phyloP scores from a whole-genome alignment of 2,888 invertebrate genomes.

The Thumatha senex region DNA sequence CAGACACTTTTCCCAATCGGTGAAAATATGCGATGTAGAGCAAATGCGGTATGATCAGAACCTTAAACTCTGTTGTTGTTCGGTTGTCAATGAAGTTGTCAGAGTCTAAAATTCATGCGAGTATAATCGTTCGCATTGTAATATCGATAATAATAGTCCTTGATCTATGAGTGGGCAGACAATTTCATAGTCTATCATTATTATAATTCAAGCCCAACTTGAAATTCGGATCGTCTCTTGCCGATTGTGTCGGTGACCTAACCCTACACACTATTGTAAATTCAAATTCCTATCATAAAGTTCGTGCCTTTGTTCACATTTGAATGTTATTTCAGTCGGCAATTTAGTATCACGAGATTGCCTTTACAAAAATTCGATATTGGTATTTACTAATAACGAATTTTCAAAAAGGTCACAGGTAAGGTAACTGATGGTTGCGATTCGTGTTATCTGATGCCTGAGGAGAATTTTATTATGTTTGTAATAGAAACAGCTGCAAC shows the following conservation, averaged over 20 bases:
- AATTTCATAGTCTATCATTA: constrained; percentile 69
- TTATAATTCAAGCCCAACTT: constrained; percentile 57
- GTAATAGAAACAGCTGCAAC: constrained; percentile 6
- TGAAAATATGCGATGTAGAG: no score
- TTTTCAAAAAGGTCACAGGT: constrained; percentile 25
- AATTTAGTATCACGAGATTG: constrained; percentile 19
- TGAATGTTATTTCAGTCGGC: constrained; percentile 20
- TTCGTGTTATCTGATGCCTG: constrained; percentile 29
- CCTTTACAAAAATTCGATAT: constrained; percentile 22
- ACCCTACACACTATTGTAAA: constrained; percentile 41
- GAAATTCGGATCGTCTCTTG: constrained; percentile 58
- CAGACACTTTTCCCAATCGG: no score
- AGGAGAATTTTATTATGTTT: constrained; percentile 14
- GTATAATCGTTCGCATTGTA: constrained; percentile 63
- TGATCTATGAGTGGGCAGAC: constrained; percentile 69
- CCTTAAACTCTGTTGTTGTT: neutral
- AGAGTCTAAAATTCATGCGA: constrained; percentile 41
- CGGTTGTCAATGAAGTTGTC: constrained; percentile 11
- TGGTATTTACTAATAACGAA: constrained; percentile 15
- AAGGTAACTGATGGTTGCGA: constrained; percentile 13
- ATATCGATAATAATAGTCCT: constrained; percentile 65
- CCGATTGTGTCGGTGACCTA: constrained; percentile 39
- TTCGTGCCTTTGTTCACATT: constrained; percentile 39
- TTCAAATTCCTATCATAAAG: constrained; percentile 33
- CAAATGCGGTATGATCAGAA: no score